Percentiles rank a stretch among this genome's conserved stretches.
Conservation (phyloP, 2,797 vertebrate species). For the Gambusia yucatana region DNA sequence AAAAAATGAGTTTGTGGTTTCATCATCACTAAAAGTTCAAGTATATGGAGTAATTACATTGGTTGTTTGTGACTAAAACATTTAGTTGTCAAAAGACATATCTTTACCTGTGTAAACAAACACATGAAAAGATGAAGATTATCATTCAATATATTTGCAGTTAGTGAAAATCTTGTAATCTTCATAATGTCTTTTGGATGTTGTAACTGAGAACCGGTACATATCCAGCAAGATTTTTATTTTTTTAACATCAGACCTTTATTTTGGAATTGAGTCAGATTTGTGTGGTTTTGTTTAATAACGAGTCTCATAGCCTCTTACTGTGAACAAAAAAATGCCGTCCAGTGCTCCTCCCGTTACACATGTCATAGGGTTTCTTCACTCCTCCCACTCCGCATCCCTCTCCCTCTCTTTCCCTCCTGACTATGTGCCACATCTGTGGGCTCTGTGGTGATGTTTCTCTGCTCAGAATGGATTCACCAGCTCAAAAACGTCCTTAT, state of each 20-base stretch:
- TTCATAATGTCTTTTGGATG: not conserved
- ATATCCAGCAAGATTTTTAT: not conserved
- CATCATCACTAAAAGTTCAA: not conserved
- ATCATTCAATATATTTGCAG: too few relatives aligned
- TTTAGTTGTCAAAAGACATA: not conserved
- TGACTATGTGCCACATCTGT: slow-evolving; percentile 85
- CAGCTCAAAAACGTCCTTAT: slow-evolving; percentile 90
- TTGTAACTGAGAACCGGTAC: not conserved
- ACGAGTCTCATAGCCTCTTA: slow-evolving; percentile 49
- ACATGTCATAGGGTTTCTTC: slow-evolving; percentile 64
- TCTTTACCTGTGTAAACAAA: too few relatives aligned
- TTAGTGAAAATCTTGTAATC: not conserved
- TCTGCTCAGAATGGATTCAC: slow-evolving; percentile 89
- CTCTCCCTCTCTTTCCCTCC: slow-evolving; percentile 60
- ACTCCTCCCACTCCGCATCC: slow-evolving; percentile 28
- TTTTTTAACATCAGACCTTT: not conserved
- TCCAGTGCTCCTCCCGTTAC: slow-evolving; percentile 54
- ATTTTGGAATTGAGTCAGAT: slow-evolving; percentile 31
- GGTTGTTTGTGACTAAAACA: not conserved
- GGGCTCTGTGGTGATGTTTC: slow-evolving; percentile 87
- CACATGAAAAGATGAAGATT: not conserved
- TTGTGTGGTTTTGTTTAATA: slow-evolving; percentile 68
- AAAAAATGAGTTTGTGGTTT: not conserved
- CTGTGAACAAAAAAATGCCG: slow-evolving; percentile 70
- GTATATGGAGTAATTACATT: not conserved